Evolutionary conservation across 2,113 vertebrate species (phyloP), one percentile per base, ranked within the genome.

Genomic region (Oreochromis tanganicae): DNA sequence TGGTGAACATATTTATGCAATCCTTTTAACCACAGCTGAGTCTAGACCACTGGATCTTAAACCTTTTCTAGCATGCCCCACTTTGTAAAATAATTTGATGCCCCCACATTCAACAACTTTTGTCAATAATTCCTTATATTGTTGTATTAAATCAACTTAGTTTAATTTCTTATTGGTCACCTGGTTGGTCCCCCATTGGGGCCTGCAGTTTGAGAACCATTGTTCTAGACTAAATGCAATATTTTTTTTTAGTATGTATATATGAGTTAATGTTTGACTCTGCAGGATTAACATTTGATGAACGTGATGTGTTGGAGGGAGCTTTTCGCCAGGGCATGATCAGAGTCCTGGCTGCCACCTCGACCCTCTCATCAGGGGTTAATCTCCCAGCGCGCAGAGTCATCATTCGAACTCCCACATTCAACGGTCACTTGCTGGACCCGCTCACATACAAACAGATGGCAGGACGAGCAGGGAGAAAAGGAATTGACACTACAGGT

Each of bases 371-470:
- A 0, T 99, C 98, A 9, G 98, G 99, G 7, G 98, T 99, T 71
- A 99, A 99, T 92, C 95, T 99, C n/a, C 98, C 99, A 12, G 99
- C 98, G 2, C 98, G 97, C 14, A 96, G 98, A 66, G 98, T 99
- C 81, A 98, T 99, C 89, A 97, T 99, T 86, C 96, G 98, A 48
- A 98, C 98, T 2, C 99, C 99, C 5, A 86, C 97, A 29, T 99
- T 99, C 73, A 97, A 97, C 7, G 97, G 98, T 59, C 97, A 71
- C 32, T 92, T 97, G 87, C 93, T 99, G 92, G 98, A 99, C 90
- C 94, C 98, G 19, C 97, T 98, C 80, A 97, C 98, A 19, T 99
- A 99, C 88, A 99, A 98, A 92, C 98, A 99, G 96, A 99, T 99
- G 99, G 95, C 97, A 87, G 99, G 98, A 36, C 97, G 99, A 91